Conservation (phyloP, 1,140 invertebrate species). For the Drosophila jambulina region DNA sequence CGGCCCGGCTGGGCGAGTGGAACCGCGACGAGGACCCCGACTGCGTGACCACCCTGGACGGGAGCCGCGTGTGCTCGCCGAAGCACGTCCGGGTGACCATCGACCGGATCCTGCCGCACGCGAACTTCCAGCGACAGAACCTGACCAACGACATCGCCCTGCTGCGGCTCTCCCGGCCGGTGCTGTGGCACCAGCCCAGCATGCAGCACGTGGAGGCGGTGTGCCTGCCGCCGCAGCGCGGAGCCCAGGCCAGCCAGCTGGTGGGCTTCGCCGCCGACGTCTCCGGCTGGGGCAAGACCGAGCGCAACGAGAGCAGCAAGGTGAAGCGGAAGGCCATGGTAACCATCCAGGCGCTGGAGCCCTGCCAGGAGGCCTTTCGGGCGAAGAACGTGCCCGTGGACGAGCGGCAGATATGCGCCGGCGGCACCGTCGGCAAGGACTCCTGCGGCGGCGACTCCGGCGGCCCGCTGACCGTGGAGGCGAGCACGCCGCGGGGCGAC, state of each 20-base stretch:
- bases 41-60: constrained; percentile 47
- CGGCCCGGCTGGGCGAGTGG: constrained; percentile 81
- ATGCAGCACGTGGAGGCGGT: constrained; percentile 87
- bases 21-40: constrained; percentile 65
- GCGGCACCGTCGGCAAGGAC: constrained; percentile 55
- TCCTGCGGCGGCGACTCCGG: constrained; percentile 74
- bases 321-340: constrained; percentile 65
- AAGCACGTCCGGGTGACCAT: constrained; percentile 87
- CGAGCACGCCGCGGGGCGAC: constrained; percentile 30
- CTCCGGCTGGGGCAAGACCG: constrained; percentile 93
- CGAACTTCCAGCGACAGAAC: constrained; percentile 21
- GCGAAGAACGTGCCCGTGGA: not conserved
- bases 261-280: constrained; percentile 87
- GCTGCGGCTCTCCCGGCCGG: constrained; percentile 88
- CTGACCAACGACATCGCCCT: constrained; percentile 90
- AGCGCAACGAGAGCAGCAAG: constrained; percentile 77
- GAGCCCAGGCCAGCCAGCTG: constrained; percentile 79
- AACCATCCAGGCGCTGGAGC: constrained; percentile 34
- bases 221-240: constrained; percentile 88
- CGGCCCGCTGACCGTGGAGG: constrained; percentile 64
- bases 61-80: constrained; percentile 85
- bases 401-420: constrained; percentile 65
- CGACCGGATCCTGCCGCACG: constrained; percentile 72
- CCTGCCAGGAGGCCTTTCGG: constrained; percentile 42
- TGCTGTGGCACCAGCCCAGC: constrained; percentile 69